Conservation (phyloP, 2,113 vertebrate genomes). For the Arvicanthis niloticus region DNA sequence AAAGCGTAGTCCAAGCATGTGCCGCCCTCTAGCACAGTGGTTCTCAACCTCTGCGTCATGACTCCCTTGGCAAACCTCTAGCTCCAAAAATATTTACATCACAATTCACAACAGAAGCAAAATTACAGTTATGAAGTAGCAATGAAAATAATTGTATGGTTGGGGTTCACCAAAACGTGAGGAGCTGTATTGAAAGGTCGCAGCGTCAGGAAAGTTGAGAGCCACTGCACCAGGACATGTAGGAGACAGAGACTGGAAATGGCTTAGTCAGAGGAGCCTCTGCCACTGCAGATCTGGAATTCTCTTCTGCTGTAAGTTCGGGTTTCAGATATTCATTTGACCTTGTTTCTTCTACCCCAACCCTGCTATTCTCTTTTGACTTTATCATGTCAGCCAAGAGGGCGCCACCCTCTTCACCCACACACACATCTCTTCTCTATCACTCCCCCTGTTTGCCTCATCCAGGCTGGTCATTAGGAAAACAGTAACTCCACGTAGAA, state of each 20-base stretch:
- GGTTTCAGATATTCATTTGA: not conserved
- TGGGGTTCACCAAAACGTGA: not conserved
- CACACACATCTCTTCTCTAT: not conserved
- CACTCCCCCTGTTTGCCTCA: not conserved
- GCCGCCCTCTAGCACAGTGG: not conserved
- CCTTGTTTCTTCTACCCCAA: not conserved
- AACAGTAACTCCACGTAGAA: not conserved
- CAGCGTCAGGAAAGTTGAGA: not conserved
- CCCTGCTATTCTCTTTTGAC: not conserved
- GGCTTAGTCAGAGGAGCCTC: not conserved
- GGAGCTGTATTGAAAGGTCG: not conserved
- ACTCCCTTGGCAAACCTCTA: not conserved
- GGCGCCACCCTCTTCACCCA: too few relatives aligned
- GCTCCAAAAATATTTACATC: not conserved
- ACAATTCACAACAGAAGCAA: not conserved
- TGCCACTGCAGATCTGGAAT: not conserved
- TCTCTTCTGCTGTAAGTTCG: not conserved
- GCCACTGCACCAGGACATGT: too few relatives aligned
- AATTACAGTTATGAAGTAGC: not conserved
- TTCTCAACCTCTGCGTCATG: not conserved
- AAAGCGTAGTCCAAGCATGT: not conserved
- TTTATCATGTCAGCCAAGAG: not conserved
- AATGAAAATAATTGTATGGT: not conserved
- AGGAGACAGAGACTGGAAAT: not conserved
- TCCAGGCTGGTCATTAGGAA: fast-evolving